Conservation (phyloP, 1,140 invertebrate species). For the Theocolax elegans region DNA sequence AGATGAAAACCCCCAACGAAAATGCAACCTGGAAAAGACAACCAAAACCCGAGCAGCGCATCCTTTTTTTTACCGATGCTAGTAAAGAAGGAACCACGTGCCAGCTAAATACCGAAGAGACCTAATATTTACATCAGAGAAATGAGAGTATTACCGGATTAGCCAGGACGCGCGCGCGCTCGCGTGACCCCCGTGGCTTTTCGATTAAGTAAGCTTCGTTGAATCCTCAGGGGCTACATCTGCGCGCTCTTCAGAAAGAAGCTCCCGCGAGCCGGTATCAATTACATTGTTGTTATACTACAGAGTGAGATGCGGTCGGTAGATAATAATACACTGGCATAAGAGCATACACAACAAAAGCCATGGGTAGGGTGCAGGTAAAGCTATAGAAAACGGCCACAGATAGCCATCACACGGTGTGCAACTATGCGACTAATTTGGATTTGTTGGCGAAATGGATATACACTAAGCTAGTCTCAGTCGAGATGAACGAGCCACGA, state of each 20-base stretch:
- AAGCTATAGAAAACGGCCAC: too few relatives aligned
- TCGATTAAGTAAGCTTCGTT: constrained; percentile 58
- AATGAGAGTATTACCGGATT: constrained; percentile 64
- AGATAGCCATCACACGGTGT: constrained; percentile 60
- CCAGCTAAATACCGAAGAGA: not conserved
- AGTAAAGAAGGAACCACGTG: too few relatives aligned
- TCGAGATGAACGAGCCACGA: constrained; percentile 55
- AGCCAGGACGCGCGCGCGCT: constrained; percentile 37
- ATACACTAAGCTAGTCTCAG: constrained; percentile 41
- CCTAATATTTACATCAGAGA: constrained; percentile 58
- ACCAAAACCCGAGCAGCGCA: too few relatives aligned
- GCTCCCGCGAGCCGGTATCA: constrained; percentile 54
- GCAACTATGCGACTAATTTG: constrained; percentile 66
- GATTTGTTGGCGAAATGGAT: constrained; percentile 54
- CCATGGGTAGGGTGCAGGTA: constrained; percentile 33
- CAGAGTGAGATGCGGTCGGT: constrained; percentile 56
- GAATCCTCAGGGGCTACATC: constrained; percentile 59
- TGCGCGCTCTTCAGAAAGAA: constrained; percentile 49
- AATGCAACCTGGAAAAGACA: not conserved
- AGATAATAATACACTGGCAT: constrained; percentile 65
- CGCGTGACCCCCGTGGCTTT: constrained; percentile 62
- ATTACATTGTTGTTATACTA: constrained; percentile 66
- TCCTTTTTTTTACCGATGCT: too few relatives aligned
- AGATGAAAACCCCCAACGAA: too few relatives aligned
- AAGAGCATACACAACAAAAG: constrained; percentile 61